Evolutionary conservation across 2,797 vertebrate species (phyloP).

Genomic region (Cirrhinus mrigala): DNA sequence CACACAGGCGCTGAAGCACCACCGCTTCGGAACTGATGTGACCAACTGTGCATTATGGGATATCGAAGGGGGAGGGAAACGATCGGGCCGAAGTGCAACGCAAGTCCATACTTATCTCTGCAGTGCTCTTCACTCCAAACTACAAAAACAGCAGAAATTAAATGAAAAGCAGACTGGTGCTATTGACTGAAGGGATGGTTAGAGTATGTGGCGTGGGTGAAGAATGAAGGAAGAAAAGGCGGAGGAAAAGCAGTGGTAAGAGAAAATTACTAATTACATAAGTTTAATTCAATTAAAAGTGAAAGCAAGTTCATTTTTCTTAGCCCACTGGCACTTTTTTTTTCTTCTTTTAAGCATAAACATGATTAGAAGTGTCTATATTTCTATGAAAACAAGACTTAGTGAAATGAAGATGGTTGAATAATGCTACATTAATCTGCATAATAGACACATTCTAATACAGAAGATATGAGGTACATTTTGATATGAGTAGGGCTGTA

Average conservation of each 20-base stretch:
- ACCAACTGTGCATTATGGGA: conserved; percentile 20
- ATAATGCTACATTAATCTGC: neutral
- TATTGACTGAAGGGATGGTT: neutral
- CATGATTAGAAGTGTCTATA: too few species aligned
- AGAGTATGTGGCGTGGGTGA: neutral
- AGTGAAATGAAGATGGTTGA: neutral
- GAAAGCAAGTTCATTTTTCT: neutral
- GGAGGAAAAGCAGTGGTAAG: neutral
- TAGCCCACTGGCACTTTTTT: neutral
- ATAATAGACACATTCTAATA: neutral
- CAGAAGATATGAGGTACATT: neutral
- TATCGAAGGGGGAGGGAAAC: conserved; percentile 9
- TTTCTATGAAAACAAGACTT: neutral
- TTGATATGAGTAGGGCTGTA: neutral
- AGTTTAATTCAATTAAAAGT: neutral
- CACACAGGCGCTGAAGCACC: neutral
- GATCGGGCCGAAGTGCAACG: conserved; percentile 1
- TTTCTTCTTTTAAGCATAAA: neutral
- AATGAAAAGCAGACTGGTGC: neutral
- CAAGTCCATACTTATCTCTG: conserved; percentile 39
- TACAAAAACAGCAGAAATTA: conserved; percentile 24
- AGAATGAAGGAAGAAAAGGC: neutral
- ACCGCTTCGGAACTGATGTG: neutral
- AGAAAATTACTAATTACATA: neutral
- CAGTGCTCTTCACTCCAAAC: conserved; percentile 10